Evolutionary conservation across 2,888 invertebrate genomes (phyloP).

Genomic region (Hydriomena furcata): DNA sequence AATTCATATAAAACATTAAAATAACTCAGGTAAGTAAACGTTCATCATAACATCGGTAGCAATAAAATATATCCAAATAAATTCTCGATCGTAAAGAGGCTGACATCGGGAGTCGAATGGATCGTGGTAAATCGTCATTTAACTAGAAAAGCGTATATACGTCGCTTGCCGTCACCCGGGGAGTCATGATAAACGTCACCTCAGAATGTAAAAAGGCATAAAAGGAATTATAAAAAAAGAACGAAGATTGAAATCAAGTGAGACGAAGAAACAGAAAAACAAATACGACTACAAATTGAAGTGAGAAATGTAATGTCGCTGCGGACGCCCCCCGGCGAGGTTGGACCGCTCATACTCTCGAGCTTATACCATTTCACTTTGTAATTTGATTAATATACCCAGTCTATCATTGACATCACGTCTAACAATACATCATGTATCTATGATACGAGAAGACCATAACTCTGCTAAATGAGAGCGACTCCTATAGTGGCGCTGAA

Average conservation of each 20-base stretch:
- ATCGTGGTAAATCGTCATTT: conserved; percentile 77
- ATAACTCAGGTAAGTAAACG: conserved; percentile 67
- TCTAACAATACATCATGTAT: conserved; percentile 32
- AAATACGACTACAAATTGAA: conserved; percentile 74
- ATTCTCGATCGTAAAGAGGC: conserved; percentile 75
- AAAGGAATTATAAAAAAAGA: conserved; percentile 60
- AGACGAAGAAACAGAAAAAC: conserved; percentile 69
- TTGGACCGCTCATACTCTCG: conserved; percentile 41
- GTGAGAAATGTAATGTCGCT: conserved; percentile 78
- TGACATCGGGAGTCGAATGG: conserved; percentile 74
- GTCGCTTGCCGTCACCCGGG: conserved; percentile 67
- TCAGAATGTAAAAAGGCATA: conserved; percentile 75
- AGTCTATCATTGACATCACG: conserved; percentile 63
- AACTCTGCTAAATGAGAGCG: conserved; percentile 69
- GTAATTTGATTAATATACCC: conserved; percentile 65
- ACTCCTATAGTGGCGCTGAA: conserved; percentile 54
- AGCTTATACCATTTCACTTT: conserved; percentile 57
- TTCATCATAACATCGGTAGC: conserved; percentile 78
- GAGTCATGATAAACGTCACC: conserved; percentile 79
- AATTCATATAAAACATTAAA: conserved; percentile 69
- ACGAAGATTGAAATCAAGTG: conserved; percentile 72
- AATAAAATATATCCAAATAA: conserved; percentile 78
- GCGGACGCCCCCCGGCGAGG: conserved; percentile 68
- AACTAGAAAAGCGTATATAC: conserved; percentile 62
- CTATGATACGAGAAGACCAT: conserved; percentile 52